Conservation (phyloP, 2,888 invertebrate genomes). For the Apamea crenata region DNA sequence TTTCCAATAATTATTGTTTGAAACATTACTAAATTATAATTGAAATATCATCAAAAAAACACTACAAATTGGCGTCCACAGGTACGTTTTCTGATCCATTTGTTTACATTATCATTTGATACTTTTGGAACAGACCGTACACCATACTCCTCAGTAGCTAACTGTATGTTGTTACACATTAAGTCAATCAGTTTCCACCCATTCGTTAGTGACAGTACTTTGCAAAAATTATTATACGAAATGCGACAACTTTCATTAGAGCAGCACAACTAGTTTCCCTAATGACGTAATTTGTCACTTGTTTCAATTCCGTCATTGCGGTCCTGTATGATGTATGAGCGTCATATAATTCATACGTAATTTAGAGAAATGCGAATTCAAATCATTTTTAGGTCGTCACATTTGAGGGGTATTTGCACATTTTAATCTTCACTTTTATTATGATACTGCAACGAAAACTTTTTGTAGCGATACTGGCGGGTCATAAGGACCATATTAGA, state of each 20-base stretch:
- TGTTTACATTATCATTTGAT: background rate
- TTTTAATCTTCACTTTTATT: background rate
- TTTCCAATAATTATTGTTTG: no score
- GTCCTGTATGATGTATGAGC: constrained; percentile 11
- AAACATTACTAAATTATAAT: no score
- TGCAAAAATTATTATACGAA: constrained; percentile 30
- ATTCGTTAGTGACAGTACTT: constrained; percentile 28
- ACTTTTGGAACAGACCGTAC: background rate
- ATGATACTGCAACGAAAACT: background rate
- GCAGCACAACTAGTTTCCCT: constrained; percentile 20
- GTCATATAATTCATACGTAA: constrained; percentile 10
- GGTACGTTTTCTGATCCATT: background rate
- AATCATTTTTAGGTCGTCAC: background rate
- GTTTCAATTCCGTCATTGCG: constrained; percentile 52
- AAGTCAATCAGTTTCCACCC: constrained; percentile 22
- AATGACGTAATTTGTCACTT: constrained; percentile 48
- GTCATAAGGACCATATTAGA: background rate
- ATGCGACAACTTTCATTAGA: constrained; percentile 49
- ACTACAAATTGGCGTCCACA: background rate
- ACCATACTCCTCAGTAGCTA: background rate
- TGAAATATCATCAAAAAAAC: no score
- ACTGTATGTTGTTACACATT: background rate
- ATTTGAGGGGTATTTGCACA: background rate
- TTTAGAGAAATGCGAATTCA: constrained; percentile 8
- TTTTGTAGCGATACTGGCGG: background rate